These are phyloP conservation scores for Uria lomvia DNA, from an alignment of 2,113 vertebrate species.

Conservation along the genomic window DNA sequence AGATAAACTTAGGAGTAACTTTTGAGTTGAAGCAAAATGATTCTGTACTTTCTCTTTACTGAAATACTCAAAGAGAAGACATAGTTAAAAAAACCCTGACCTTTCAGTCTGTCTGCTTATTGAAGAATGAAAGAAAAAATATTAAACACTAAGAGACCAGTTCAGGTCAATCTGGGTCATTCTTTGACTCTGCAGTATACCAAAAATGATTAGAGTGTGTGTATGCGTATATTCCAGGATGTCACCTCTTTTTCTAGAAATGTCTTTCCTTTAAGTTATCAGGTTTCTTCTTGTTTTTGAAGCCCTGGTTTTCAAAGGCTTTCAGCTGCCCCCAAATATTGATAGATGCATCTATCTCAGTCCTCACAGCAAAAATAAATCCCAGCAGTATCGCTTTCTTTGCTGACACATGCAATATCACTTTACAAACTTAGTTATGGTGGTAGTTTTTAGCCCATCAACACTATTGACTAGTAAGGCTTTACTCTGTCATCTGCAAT, in stretches of 20 bases:
- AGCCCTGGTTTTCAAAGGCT: background rate
- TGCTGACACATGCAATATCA: background rate
- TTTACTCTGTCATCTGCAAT: background rate
- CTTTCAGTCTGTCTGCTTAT: background rate
- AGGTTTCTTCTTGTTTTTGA: background rate
- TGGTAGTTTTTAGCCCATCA: background rate
- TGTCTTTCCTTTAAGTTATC: background rate
- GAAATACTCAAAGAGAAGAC: background rate
- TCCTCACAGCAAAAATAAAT: background rate
- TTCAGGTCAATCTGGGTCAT: background rate
- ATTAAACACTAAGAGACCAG: background rate
- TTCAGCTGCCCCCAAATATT: background rate
- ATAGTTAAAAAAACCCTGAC: background rate
- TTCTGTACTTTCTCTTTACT: background rate
- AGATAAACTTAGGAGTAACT: background rate
- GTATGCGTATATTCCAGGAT: background rate
- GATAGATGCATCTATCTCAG: background rate
- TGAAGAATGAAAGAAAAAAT: background rate
- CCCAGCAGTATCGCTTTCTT: background rate
- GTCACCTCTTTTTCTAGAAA: background rate
- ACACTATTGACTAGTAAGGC: background rate
- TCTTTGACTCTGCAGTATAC: background rate
- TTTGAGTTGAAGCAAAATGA: background rate
- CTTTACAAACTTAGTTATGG: background rate
- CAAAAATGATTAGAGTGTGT: fast-evolving